Percentiles rank a stretch among this genome's conserved stretches.
Evolutionary conservation across 1,140 invertebrate genomes (phyloP).

Genomic region (Lucilia cuprina): DNA sequence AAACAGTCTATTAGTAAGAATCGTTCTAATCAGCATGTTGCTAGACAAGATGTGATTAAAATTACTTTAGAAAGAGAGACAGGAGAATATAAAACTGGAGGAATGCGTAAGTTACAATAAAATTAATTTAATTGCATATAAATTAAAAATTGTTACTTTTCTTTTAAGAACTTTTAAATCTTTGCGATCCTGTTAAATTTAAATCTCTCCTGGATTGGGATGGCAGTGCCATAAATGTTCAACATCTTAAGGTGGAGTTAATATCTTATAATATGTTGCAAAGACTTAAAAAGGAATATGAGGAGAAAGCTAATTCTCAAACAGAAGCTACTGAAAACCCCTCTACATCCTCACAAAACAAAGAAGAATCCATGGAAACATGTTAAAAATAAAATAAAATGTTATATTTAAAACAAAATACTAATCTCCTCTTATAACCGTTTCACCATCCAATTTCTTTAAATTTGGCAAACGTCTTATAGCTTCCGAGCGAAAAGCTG

Average conservation of each 20-base stretch:
- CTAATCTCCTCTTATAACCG: conserved; percentile 65
- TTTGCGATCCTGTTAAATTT: conserved; percentile 56
- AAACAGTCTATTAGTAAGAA: conserved; percentile 79
- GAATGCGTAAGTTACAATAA: conserved; percentile 67
- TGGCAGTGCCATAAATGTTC: conserved; percentile 57
- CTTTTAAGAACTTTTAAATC: conserved; percentile 58
- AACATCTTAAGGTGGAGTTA: conserved; percentile 60
- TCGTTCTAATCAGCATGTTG: conserved; percentile 72
- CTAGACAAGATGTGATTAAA: conserved; percentile 75
- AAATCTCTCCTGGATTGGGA: conserved; percentile 58
- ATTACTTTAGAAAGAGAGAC: conserved; percentile 74
- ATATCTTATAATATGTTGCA: conserved; percentile 55
- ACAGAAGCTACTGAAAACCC: neutral
- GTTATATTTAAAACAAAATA: neutral
- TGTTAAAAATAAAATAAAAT: conserved; percentile 16
- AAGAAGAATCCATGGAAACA: conserved; percentile 22
- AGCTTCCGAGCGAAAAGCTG: conserved; percentile 76
- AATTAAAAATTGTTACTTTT: neutral
- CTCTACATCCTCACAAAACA: neutral
- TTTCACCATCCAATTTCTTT: conserved; percentile 87
- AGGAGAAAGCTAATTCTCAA: neutral
- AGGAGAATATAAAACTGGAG: conserved; percentile 75
- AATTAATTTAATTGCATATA: neutral
- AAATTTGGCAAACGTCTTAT: conserved; percentile 77
- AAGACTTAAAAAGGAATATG: conserved; percentile 43